Conservation (phyloP, 2,797 vertebrate species). For the Anguilla obscura region DNA sequence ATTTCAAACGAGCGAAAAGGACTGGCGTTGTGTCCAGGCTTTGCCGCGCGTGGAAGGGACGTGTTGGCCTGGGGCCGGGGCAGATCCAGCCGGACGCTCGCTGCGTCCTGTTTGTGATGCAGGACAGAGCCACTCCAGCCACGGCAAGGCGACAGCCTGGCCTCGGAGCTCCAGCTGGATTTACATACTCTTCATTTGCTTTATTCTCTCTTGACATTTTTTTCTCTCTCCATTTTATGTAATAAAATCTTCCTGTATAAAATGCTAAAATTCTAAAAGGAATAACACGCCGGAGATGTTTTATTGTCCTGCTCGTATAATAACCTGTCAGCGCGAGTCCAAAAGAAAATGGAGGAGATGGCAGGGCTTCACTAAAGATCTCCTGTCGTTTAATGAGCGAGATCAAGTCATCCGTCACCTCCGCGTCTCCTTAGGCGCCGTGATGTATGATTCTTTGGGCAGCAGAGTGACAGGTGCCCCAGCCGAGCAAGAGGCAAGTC, state of each 20-base stretch:
- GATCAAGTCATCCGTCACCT: slow-evolving; percentile 31
- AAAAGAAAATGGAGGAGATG: neutral
- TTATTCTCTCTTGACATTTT: neutral
- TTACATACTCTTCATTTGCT: neutral
- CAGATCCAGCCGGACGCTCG: neutral
- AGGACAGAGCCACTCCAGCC: neutral
- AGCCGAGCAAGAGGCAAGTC: slow-evolving; percentile 51
- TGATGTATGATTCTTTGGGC: slow-evolving; percentile 35
- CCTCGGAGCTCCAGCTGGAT: neutral
- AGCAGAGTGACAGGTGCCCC: slow-evolving; percentile 48
- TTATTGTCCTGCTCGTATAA: slow-evolving; percentile 2
- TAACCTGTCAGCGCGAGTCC: slow-evolving; percentile 21
- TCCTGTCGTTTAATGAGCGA: slow-evolving; percentile 33
- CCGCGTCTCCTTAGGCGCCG: slow-evolving; percentile 14
- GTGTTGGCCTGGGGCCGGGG: neutral
- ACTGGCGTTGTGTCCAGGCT: neutral
- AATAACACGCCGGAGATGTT: slow-evolving; percentile 44
- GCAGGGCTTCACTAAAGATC: slow-evolving; percentile 41
- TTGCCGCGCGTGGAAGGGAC: neutral
- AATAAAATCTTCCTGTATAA: slow-evolving; percentile 54
- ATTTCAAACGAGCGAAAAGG: neutral
- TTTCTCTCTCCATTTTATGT: slow-evolving; percentile 55
- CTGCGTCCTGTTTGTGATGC: neutral
- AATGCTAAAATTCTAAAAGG: slow-evolving; percentile 59
- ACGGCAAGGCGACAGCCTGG: neutral